Evolutionary conservation across 1,140 invertebrate genomes (phyloP).

Genomic region (Drosophila melanica): DNA sequence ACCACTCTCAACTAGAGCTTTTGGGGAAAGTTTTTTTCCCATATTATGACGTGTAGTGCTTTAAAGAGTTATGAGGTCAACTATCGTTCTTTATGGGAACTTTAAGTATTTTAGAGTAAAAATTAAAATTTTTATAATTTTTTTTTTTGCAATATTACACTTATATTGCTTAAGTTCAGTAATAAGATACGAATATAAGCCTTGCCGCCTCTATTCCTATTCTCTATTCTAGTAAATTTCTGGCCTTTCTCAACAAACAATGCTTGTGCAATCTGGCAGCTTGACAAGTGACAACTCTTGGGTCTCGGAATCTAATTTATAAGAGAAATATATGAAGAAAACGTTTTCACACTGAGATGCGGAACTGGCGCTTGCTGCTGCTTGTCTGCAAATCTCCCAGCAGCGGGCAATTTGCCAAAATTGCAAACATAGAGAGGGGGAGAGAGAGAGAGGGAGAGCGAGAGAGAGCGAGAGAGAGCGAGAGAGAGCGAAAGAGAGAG

Average conservation of each 20-base stretch:
- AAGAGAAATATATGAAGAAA: neutral
- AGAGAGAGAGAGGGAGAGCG: neutral
- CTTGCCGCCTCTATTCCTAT: neutral
- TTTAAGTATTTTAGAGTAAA: too few species aligned
- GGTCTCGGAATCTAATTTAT: neutral
- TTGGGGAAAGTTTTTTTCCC: too few species aligned
- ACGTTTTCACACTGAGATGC: conserved; percentile 18
- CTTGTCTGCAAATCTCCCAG: conserved; percentile 51
- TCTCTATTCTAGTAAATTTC: conserved; percentile 53
- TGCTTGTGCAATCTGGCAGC: conserved; percentile 71
- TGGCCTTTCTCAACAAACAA: conserved; percentile 65
- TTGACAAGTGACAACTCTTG: conserved; percentile 67
- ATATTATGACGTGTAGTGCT: too few species aligned
- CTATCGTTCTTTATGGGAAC: too few species aligned
- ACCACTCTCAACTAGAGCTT: too few species aligned
- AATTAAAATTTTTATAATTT: too few species aligned
- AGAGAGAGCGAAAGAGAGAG: neutral
- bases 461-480: neutral
- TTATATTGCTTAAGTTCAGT: neutral
- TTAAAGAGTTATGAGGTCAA: too few species aligned
- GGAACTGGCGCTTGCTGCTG: conserved; percentile 47
- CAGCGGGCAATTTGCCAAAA: conserved; percentile 55
- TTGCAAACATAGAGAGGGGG: conserved; percentile 13
- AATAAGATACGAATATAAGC: neutral
- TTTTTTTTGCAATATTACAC: neutral